Conservation (phyloP, 2,888 invertebrate genomes). For the Cinara cedri region DNA sequence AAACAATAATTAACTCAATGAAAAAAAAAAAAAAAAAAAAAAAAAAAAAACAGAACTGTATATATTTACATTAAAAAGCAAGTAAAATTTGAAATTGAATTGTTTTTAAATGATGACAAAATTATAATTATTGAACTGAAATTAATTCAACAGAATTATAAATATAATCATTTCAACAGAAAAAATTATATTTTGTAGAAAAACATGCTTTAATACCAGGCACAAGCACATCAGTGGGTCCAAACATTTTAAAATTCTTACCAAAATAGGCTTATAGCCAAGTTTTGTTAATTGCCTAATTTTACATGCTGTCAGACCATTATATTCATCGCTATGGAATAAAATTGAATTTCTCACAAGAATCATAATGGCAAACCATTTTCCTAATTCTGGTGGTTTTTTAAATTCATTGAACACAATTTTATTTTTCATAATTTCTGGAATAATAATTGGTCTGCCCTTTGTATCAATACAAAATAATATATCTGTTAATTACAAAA, state of each 20-base stretch:
- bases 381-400: slow-evolving; percentile 44
- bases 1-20: no score
- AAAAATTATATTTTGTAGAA: no score
- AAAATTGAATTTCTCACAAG: slow-evolving; percentile 42
- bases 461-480: slow-evolving; percentile 36
- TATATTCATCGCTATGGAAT: slow-evolving; percentile 8
- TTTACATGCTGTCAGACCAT: slow-evolving; percentile 41
- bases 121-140: no score
- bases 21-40: no score
- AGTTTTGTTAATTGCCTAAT: slow-evolving; percentile 44
- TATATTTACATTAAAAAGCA: no score
- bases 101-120: no score
- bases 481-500: slow-evolving; percentile 28
- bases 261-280: slow-evolving; percentile 49
- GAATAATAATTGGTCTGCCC: slow-evolving; percentile 47
- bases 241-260: slow-evolving; percentile 1
- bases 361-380: slow-evolving; percentile 44
- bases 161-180: no score
- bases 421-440: slow-evolving; percentile 34
- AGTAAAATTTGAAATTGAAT: no score
- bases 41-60: no score
- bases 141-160: no score
- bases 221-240: no score
- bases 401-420: slow-evolving; percentile 32
- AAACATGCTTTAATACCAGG: no score